Percentiles rank a stretch among this genome's conserved stretches.
Evolutionary conservation across 2,888 invertebrate species (phyloP).

Genomic region (Epinotia ramella): DNA sequence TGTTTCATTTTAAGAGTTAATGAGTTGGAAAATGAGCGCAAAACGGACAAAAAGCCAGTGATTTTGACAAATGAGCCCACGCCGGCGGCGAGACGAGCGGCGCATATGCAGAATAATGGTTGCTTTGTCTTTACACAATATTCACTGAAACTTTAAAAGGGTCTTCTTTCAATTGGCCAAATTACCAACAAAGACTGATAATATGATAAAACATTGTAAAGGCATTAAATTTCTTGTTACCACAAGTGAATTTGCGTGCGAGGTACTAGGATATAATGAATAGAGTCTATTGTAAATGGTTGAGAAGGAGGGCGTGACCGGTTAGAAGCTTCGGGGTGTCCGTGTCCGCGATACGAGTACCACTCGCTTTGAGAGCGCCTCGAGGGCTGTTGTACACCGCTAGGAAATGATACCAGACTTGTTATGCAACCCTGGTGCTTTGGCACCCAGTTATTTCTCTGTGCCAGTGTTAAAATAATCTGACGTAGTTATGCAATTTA

Average conservation of each 20-base stretch:
- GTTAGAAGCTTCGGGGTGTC: slow-evolving; percentile 46
- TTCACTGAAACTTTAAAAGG: slow-evolving; percentile 21
- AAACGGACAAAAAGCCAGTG: slow-evolving; percentile 47
- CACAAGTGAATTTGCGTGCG: slow-evolving; percentile 6
- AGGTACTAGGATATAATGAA: slow-evolving; percentile 27
- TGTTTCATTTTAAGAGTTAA: slow-evolving; percentile 40
- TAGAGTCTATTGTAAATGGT: slow-evolving; percentile 38
- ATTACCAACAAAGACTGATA: slow-evolving; percentile 14
- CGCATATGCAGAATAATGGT: slow-evolving; percentile 46
- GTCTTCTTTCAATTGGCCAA: slow-evolving; percentile 24
- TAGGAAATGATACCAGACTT: slow-evolving; percentile 57
- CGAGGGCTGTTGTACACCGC: slow-evolving; percentile 47
- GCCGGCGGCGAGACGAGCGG: slow-evolving; percentile 36
- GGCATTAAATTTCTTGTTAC: neutral
- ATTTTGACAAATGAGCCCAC: slow-evolving; percentile 53
- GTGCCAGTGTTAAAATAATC: slow-evolving; percentile 14
- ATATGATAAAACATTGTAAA: slow-evolving; percentile 16
- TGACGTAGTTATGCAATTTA: neutral
- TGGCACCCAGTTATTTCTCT: slow-evolving; percentile 27
- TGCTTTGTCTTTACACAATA: slow-evolving; percentile 35
- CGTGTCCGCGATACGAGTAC: slow-evolving; percentile 48
- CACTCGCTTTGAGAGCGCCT: slow-evolving; percentile 51
- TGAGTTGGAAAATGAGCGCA: slow-evolving; percentile 45
- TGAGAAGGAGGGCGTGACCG: slow-evolving; percentile 49
- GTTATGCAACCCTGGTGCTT: slow-evolving; percentile 56